Percentiles rank a stretch among this genome's conserved stretches.
phyloP scores from a whole-genome alignment of 1,140 invertebrate genomes.

The Papilio dardanus region DNA sequence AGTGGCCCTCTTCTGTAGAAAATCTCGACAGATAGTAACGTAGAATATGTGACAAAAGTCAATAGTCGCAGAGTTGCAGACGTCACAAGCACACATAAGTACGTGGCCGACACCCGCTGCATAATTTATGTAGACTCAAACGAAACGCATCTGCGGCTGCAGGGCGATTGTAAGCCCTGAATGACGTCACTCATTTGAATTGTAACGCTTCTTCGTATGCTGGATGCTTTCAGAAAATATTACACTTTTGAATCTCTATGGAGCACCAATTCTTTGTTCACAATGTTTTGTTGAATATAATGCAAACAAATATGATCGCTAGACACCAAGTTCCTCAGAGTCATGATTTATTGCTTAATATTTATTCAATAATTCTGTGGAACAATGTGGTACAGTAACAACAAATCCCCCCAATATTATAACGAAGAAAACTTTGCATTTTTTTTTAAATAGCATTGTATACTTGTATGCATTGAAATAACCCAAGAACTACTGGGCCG shows the following conservation, averaged over 20 bases:
- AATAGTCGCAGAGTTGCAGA: background rate
- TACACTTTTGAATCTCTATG: background rate
- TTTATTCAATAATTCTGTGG: too few relatives aligned
- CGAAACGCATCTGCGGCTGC: conserved; percentile 12
- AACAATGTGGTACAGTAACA: too few relatives aligned
- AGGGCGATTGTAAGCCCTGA: background rate
- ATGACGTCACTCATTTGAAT: conserved; percentile 22
- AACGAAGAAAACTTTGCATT: too few relatives aligned
- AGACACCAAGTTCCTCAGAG: too few relatives aligned
- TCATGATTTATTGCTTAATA: too few relatives aligned
- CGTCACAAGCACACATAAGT: background rate
- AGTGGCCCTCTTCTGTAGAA: too few relatives aligned
- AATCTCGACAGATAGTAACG: background rate
- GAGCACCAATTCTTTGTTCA: background rate
- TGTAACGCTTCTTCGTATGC: background rate
- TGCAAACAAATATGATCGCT: too few relatives aligned
- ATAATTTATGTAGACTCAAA: conserved; percentile 26
- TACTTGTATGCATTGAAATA: too few relatives aligned
- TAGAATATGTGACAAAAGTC: conserved; percentile 1
- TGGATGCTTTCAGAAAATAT: background rate
- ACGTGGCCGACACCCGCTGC: background rate
- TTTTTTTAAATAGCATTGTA: too few relatives aligned
- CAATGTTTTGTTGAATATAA: background rate
- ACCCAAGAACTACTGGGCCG: too few relatives aligned
- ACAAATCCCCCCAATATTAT: too few relatives aligned